Conservation (phyloP, 23 tunicate genomes). For the Aplidium turbinatum region DNA sequence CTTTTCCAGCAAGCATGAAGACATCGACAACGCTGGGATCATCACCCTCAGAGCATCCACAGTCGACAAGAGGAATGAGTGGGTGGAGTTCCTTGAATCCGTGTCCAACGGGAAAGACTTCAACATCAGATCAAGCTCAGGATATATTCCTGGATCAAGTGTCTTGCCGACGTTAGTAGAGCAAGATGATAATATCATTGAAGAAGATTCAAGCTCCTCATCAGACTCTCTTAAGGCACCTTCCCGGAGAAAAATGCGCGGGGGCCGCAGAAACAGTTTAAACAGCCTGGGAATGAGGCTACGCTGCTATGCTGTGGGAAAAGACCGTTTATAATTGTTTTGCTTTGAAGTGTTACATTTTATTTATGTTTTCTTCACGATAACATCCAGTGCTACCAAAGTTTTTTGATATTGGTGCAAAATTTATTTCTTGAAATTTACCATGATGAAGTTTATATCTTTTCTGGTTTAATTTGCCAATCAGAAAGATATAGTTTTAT, state of each 20-base stretch:
- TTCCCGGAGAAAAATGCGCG: constrained; percentile 28
- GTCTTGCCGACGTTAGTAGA: constrained; percentile 52
- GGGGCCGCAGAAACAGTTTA: constrained; percentile 12
- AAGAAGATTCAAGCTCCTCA: constrained; percentile 13
- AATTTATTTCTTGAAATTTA: too few relatives aligned
- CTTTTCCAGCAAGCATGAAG: constrained; percentile 52
- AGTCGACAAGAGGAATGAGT: constrained; percentile 50
- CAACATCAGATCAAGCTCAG: background rate
- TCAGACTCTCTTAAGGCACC: constrained; percentile 42
- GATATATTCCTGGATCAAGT: constrained; percentile 53
- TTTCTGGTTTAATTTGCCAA: too few relatives aligned
- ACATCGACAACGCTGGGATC: constrained; percentile 46
- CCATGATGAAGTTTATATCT: too few relatives aligned
- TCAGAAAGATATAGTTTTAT: too few relatives aligned
- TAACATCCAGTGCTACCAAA: too few relatives aligned
- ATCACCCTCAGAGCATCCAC: constrained; percentile 49
- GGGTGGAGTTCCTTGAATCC: constrained; percentile 37
- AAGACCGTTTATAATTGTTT: too few relatives aligned
- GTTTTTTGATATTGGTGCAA: too few relatives aligned
- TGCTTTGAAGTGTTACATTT: too few relatives aligned
- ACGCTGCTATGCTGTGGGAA: constrained; percentile 1
- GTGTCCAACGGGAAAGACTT: background rate
- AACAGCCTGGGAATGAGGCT: constrained; percentile 32
- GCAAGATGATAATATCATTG: constrained; percentile 32
- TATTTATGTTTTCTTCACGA: too few relatives aligned